These are phyloP conservation scores for Protodeltote pygarga DNA, from an alignment of 2,888 invertebrate species.

Conservation along the genomic window DNA sequence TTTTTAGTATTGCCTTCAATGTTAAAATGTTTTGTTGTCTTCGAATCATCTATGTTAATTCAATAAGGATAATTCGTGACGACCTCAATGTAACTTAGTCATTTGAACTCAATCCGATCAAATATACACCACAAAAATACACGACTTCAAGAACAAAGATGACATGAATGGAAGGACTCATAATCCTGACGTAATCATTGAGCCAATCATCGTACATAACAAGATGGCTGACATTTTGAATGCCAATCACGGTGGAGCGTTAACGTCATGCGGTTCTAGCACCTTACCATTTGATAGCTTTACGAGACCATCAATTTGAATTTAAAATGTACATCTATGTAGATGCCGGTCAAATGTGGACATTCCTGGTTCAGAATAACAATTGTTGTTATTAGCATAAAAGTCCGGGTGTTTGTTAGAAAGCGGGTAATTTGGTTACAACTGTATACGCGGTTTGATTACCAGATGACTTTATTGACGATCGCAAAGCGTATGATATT, in stretches of 20 bases:
- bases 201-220: slow-evolving; percentile 66
- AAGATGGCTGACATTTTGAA: slow-evolving; percentile 79
- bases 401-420: slow-evolving; percentile 85
- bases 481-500: slow-evolving; percentile 66
- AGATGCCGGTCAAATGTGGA: slow-evolving; percentile 86
- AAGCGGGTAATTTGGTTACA: slow-evolving; percentile 86
- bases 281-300: slow-evolving; percentile 83
- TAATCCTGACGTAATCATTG: slow-evolving; percentile 66
- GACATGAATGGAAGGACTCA: slow-evolving; percentile 64
- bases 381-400: slow-evolving; percentile 84
- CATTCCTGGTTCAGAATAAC: slow-evolving; percentile 79
- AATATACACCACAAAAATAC: slow-evolving; percentile 38
- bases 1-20: slow-evolving; percentile 12
- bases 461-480: slow-evolving; percentile 74
- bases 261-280: slow-evolving; percentile 79
- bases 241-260: slow-evolving; percentile 76
- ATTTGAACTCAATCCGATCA: slow-evolving; percentile 29
- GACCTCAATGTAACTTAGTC: slow-evolving; percentile 38
- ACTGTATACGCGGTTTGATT: slow-evolving; percentile 74
- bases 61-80: slow-evolving; percentile 45
- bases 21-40: slow-evolving; percentile 20
- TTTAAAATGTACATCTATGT: slow-evolving; percentile 83
- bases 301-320: slow-evolving; percentile 85
- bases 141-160: slow-evolving; percentile 47
- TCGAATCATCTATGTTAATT: slow-evolving; percentile 25